These are phyloP conservation scores for Sabatieria punctata DNA, from an alignment of 2,888 invertebrate genomes.

Conservation along the genomic window DNA sequence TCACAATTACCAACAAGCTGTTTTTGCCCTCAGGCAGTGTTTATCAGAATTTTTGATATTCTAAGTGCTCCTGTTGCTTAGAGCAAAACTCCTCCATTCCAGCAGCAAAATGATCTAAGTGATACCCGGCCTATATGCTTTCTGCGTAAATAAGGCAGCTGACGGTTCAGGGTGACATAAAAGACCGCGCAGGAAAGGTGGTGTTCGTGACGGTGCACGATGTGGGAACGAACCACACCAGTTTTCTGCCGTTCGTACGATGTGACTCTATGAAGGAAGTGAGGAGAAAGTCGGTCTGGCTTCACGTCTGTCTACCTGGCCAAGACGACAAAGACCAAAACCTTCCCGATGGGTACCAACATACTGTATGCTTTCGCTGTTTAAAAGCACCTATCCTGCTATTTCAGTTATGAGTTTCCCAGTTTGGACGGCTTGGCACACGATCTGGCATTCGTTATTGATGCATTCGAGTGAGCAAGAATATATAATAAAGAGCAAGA, in stretches of 20 bases:
- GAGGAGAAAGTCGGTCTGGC: constrained; percentile 56
- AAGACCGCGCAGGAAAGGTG: constrained; percentile 57
- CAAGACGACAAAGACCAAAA: constrained; percentile 61
- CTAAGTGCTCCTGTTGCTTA: no score
- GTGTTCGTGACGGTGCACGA: constrained; percentile 70
- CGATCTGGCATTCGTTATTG: constrained; percentile 58
- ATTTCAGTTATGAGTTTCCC: constrained; percentile 54
- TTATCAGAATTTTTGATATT: no score
- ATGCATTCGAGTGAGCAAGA: constrained; percentile 49
- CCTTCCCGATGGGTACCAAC: constrained; percentile 40
- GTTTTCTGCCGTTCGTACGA: constrained; percentile 51
- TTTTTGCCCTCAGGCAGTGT: no score
- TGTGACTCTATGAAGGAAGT: constrained; percentile 62
- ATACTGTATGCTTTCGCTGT: background rate
- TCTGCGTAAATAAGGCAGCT: no score
- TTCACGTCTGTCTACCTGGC: constrained; percentile 62
- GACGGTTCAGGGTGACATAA: constrained; percentile 52
- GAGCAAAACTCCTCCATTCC: no score
- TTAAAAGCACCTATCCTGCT: background rate
- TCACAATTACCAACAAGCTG: no score
- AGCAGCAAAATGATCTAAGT: no score
- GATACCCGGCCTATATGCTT: no score
- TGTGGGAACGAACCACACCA: constrained; percentile 45
- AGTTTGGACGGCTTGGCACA: constrained; percentile 60
- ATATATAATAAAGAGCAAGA: no score